Evolutionary conservation across 2,888 invertebrate species (phyloP), one percentile per base, ranked within the genome.

Genomic region (Tachina fera): DNA sequence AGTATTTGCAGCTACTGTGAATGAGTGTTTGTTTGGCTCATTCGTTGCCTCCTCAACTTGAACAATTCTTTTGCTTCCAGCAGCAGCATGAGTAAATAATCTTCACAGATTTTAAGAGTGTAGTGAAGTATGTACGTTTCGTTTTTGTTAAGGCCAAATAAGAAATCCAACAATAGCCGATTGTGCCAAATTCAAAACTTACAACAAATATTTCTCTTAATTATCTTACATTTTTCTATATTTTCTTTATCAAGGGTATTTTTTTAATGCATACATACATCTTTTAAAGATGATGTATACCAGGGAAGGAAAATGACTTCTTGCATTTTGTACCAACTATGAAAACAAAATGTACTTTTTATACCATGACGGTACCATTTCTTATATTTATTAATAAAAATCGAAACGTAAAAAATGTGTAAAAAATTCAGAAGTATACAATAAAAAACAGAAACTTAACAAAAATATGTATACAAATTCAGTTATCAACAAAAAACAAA

Each of bases 151-250:
- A 63, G 70, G 61, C 70, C 68, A 70, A 70, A 61, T 75, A 76
- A 31, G 10, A 76, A 81, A 75, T 56, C 45, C 61, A 75, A 70
- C 68, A 56, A 70, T 47, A 63, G 51, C 10, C 51, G 63, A 22
- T 63, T 76, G 82, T 76, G 82, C 82, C 82, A 82, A 82, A 76
- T 74, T 72, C 31, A 56, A 58, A 72, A 56, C 63, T 65, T 45
- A 53, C 45, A 79, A 71, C 45, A 71, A 71, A 71, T 16, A 71
- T 63, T 79, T 79, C 56, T 65, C 70, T 79, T 71, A 71, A 79
- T 79, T 79, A 53, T 63, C 31, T 79, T 47, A 41, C 45, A 14
- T 53, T 51, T 43, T 53, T 45, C 10, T 68, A 13, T 49, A 9
- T 8, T 45, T 16, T 72, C 47, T 71, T 63, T 56, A 63, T 72